Base-by-base conservation (phyloP, 2,888 invertebrate genomes). In the Heteropelma amictum region DNA sequence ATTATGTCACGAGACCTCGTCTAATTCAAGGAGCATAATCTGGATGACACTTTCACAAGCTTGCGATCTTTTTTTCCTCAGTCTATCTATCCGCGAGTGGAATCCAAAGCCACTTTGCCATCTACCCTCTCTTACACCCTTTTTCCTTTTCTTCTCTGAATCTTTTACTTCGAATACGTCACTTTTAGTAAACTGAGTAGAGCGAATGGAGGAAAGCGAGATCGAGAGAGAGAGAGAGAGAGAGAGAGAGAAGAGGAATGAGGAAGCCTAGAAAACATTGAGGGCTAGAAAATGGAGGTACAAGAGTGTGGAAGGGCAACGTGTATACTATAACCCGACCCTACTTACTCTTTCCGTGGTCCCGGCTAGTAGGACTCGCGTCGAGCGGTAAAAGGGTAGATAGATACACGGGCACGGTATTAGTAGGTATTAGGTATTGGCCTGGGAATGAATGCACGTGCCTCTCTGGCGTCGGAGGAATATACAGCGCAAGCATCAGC, bases 371-470 rank as follows among this genome's bases (percentile, higher is more conserved):
- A 84, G 84, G 83, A 85, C 85, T 86, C 84, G 85, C 85, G 84
- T 85, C 80, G 84, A 83, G 86, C 86, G 85, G 87, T 87, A 87
- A 87, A 88, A 88, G 88, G 87, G 87, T 88, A 88, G 86, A 87
- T 85, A 87, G 87, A 87, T 87, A 86, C 87, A 87, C 86, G 86
- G 77, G 86, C 81, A 85, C 83, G 82, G 86, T 86, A 89, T 89
- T 88, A 89, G 89, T 88, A 87, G 87, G 88, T 87, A 88, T 88
- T 88, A 89, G 88, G 88, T 88, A 87, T 88, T 87, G 88, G 88
- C 87, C 88, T 88, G 88, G 88, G 89, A 88, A 88, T 83, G 83
- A 81, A 82, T 82, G 88, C 89, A 89, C 88, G 86, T 89, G 88
- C 85, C 84, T 78, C 81, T 23, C 80, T 83, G 82, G 84, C 82